These are phyloP conservation scores for Samia ricini DNA, from an alignment of 1,140 invertebrate species.

Conservation along the genomic window DNA sequence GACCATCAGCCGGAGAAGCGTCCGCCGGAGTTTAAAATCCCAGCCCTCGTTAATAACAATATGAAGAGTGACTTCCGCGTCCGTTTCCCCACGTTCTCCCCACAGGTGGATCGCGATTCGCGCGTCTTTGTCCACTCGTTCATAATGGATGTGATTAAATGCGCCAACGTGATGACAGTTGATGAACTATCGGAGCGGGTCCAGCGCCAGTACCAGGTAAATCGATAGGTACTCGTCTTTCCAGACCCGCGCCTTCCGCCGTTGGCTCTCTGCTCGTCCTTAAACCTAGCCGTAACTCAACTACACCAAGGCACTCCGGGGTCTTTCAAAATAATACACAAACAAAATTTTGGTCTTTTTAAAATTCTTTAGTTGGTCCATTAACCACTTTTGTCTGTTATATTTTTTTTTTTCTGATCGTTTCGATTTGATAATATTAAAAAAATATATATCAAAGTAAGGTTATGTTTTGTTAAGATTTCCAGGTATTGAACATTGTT, in stretches of 20 bases:
- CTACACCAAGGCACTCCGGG: too few relatives aligned
- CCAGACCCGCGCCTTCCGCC: not conserved
- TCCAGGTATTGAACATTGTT: too few relatives aligned
- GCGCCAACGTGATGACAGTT: constrained; percentile 81
- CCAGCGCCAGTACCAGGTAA: constrained; percentile 92
- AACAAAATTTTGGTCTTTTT: too few relatives aligned
- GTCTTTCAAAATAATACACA: too few relatives aligned
- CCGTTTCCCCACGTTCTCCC: constrained; percentile 56
- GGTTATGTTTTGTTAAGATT: too few relatives aligned
- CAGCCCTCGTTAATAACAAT: constrained; percentile 46
- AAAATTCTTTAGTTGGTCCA: too few relatives aligned
- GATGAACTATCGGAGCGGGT: constrained; percentile 94
- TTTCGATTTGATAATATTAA: too few relatives aligned
- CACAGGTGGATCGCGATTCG: constrained; percentile 82
- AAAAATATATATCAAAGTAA: too few relatives aligned
- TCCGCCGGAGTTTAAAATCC: constrained; percentile 56
- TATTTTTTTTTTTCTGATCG: too few relatives aligned
- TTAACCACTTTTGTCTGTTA: too few relatives aligned
- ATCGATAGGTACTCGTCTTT: not conserved
- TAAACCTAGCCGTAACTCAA: too few relatives aligned
- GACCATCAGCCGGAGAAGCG: constrained; percentile 43
- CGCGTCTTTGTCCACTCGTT: constrained; percentile 83
- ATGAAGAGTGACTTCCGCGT: constrained; percentile 64
- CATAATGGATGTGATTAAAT: constrained; percentile 82
- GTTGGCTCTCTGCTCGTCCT: too few relatives aligned